Base-by-base conservation (phyloP, 1,140 invertebrate genomes). In the Liolophura sinensis region DNA sequence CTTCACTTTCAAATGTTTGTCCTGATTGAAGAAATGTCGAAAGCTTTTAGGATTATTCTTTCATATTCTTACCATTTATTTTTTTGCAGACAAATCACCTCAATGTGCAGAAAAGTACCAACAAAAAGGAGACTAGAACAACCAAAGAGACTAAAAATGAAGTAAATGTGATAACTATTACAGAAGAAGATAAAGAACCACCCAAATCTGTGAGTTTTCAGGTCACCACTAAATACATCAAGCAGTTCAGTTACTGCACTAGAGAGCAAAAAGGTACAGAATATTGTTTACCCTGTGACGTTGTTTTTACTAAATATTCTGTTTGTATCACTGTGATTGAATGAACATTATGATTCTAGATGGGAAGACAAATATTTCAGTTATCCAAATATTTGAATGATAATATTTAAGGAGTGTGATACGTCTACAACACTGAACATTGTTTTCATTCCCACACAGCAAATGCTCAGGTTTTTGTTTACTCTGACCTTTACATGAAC, bases 61-160 rank as follows among this genome's bases (percentile, higher is more conserved):
- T 20, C 20, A 22, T n/a, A 59, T 49, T 49, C 56, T 59, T 62
- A 47, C 50, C 7, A 18, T 27, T 54, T 47, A 49, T 22, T 27
- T n/a, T n/a, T n/a, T 67, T 73, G 0, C 64, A 78, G 75, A 75
- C 69, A 1, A 77, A 77, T 60, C 70, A 75, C 40, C 57, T 78
- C 49, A 74, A 75, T 62, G 58, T 72, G 22, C 62, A 62, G 47
- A 74, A 71, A 58, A 75, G 74, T 54, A 25, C 58, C 16, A 62
- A 62, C 1, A 48, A 62, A 25, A 40, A 54, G 15, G 55, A 66
- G 16, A 16, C 22, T 15, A 59, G 62, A 47, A 49, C 61, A 62
- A 24, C 27, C 49, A 54, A 60, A 66, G 40, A 48, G 47, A 61
- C 55, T 64, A 60, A 73, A 67, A 57, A 65, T 46, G 63, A 66